Conservation (phyloP, 2,888 invertebrate genomes). For the Alentia gelatinosa region DNA sequence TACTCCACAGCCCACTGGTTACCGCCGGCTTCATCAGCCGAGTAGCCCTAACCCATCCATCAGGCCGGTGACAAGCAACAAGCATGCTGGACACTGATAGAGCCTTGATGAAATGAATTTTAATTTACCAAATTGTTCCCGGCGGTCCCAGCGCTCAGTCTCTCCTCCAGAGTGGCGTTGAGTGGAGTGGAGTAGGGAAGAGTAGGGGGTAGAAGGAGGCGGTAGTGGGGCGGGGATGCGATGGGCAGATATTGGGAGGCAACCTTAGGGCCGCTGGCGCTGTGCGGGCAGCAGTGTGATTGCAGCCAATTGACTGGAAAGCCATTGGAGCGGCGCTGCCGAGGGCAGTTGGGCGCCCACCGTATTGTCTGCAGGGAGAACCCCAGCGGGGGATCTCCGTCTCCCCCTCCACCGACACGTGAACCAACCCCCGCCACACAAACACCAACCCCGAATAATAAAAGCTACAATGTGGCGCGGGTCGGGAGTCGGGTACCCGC, state of each 20-base stretch:
- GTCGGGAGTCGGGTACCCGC: not conserved
- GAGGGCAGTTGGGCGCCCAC: conserved; percentile 13
- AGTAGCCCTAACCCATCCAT: not conserved
- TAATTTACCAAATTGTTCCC: conserved; percentile 58
- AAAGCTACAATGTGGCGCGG: not conserved
- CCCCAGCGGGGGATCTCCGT: not conserved
- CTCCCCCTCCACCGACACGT: not conserved
- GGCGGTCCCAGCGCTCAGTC: not conserved
- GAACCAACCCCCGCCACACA: not conserved
- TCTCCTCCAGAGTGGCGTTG: not conserved
- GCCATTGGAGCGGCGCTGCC: conserved; percentile 13
- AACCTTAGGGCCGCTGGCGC: not conserved
- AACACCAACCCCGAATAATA: not conserved
- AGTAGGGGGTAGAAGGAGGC: not conserved
- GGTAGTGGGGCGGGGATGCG: not conserved
- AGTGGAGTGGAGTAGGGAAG: not conserved
- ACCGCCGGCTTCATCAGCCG: conserved; percentile 11
- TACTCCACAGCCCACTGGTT: conserved; percentile 25
- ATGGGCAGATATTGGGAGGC: not conserved
- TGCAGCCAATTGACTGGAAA: conserved; percentile 56
- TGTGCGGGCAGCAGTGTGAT: conserved; percentile 19
- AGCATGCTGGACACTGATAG: conserved; percentile 34
- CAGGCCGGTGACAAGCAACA: conserved; percentile 33
- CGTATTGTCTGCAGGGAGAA: not conserved
- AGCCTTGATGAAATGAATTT: conserved; percentile 55